Evolutionary conservation across 2,113 vertebrate species (phyloP).

Genomic region (Antigone vipio): DNA sequence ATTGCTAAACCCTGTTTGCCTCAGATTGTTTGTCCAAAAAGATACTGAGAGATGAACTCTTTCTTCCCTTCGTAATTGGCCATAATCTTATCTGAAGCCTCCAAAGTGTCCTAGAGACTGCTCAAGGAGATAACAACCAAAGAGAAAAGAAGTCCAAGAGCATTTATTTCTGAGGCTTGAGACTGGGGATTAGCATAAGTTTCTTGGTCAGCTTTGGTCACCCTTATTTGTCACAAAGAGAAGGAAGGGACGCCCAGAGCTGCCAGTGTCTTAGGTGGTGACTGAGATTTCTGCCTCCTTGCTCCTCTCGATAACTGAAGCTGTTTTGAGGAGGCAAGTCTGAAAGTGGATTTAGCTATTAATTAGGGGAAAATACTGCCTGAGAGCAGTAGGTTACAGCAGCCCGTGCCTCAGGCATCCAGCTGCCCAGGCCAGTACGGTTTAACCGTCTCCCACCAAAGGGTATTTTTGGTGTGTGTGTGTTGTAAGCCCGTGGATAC

Average conservation of each 20-base stretch:
- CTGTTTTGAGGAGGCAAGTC: not conserved
- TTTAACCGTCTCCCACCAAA: not conserved
- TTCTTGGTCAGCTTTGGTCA: not conserved
- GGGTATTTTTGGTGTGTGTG: not conserved
- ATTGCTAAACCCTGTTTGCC: constrained; percentile 16
- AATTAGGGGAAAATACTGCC: not conserved
- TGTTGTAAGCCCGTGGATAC: not conserved
- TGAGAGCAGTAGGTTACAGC: not conserved
- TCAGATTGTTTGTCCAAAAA: constrained; percentile 1
- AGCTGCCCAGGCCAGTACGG: not conserved
- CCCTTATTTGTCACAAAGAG: not conserved
- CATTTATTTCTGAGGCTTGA: not conserved
- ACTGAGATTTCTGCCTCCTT: not conserved
- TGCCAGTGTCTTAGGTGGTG: not conserved
- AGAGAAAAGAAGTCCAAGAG: not conserved
- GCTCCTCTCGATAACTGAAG: not conserved
- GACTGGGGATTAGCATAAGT: not conserved
- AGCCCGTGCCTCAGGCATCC: not conserved
- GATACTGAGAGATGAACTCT: not conserved
- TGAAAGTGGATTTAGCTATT: not conserved
- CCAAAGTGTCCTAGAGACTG: not conserved
- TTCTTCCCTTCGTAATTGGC: not conserved
- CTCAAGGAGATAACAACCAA: not conserved
- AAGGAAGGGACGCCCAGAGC: not conserved
- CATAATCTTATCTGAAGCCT: constrained; percentile 23